phyloP scores from a whole-genome alignment of 1,140 invertebrate species.

The Ostrea denselamellosa region DNA sequence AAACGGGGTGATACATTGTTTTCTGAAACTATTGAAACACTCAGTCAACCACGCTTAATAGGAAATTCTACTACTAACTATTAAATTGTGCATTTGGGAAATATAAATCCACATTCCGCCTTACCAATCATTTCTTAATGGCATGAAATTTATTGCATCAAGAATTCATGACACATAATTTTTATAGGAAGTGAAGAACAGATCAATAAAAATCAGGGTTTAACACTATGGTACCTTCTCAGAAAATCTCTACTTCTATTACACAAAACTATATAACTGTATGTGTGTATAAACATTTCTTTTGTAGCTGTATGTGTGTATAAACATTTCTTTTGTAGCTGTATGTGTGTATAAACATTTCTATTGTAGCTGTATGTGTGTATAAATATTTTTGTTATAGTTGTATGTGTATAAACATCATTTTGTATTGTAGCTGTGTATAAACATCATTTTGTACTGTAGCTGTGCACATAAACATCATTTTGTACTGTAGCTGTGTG shows the following conservation, averaged over 20 bases:
- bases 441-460: too few species aligned
- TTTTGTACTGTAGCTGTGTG: too few species aligned
- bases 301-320: too few species aligned
- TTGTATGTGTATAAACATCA: too few species aligned
- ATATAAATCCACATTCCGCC: neutral
- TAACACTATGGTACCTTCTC: neutral
- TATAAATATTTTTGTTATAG: too few species aligned
- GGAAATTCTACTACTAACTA: neutral
- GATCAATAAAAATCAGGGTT: neutral
- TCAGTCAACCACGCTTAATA: slow-evolving; percentile 5
- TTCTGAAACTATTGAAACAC: neutral
- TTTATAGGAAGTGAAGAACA: neutral
- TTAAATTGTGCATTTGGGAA: neutral
- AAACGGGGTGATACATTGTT: neutral
- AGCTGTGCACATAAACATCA: too few species aligned
- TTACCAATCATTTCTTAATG: slow-evolving; percentile 25
- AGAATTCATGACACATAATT: neutral
- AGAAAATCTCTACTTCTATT: neutral
- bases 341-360: too few species aligned
- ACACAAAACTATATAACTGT: neutral
- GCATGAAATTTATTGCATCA: neutral
- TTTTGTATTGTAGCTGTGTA: too few species aligned
- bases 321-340: too few species aligned
- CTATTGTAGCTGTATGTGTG: too few species aligned
- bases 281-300: too few species aligned